phyloP scores from a whole-genome alignment of 2,888 invertebrate genomes.

The Eupithecia dodoneata region DNA sequence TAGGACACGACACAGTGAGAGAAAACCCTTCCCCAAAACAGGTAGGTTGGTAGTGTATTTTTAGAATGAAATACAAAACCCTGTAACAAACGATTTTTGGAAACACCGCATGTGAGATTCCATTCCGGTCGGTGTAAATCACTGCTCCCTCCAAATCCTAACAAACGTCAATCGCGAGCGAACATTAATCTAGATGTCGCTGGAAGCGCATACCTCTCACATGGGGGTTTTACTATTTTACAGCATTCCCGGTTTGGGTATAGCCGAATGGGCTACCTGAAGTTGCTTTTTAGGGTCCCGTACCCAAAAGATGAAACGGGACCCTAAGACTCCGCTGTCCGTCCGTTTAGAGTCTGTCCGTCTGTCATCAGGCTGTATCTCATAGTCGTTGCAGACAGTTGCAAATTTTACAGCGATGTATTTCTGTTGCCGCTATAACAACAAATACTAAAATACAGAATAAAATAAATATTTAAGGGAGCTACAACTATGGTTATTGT shows the following conservation, averaged over 20 bases:
- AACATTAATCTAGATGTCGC: conserved; percentile 22
- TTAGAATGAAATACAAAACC: not conserved
- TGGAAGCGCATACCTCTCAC: not conserved
- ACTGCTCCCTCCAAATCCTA: conserved; percentile 11
- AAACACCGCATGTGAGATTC: conserved; percentile 20
- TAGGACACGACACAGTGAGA: too few species aligned
- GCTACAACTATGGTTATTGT: too few species aligned
- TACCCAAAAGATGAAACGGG: too few species aligned
- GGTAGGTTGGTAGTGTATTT: not conserved
- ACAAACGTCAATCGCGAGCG: conserved; percentile 24
- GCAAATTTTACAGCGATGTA: too few species aligned
- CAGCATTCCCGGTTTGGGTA: not conserved
- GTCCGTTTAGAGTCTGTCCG: too few species aligned
- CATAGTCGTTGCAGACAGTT: too few species aligned
- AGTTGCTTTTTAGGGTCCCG: not conserved
- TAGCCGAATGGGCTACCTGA: not conserved
- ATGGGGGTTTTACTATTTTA: not conserved
- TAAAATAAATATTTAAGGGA: too few species aligned
- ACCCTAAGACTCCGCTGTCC: too few species aligned
- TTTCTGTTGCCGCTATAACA: too few species aligned
- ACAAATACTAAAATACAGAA: too few species aligned
- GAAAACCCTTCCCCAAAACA: too few species aligned
- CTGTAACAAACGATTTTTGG: not conserved
- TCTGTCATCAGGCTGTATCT: too few species aligned
- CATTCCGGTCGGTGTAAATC: conserved; percentile 23